Percentiles rank a stretch among this genome's conserved stretches.
Conservation (phyloP, 2,797 vertebrate genomes). For the Acrossocheilus wenchowensis region DNA sequence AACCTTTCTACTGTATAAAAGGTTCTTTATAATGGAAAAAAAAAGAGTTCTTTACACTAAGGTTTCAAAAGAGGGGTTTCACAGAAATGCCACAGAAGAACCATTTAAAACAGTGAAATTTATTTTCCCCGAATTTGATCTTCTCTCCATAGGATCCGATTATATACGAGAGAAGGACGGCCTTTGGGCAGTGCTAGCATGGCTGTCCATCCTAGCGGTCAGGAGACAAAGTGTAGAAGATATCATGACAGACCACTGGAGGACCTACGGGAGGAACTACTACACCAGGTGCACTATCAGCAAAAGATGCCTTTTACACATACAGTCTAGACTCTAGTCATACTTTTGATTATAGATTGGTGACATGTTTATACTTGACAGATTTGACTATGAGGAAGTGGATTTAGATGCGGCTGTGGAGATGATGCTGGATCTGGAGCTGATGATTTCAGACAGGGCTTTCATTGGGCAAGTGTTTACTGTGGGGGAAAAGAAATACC, state of each 20-base stretch:
- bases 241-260: conserved; percentile 93
- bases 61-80: too few species aligned
- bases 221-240: conserved; percentile 92
- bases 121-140: background rate
- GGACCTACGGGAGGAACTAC: conserved; percentile 94
- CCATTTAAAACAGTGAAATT: too few species aligned
- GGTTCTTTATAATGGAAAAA: too few species aligned
- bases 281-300: conserved; percentile 85
- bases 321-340: too few species aligned
- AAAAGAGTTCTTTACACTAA: too few species aligned
- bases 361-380: conserved; percentile 63
- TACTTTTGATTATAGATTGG: background rate
- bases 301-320: background rate
- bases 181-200: conserved; percentile 95
- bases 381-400: conserved; percentile 94
- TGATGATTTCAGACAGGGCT: conserved; percentile 86
- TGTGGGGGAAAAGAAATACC: conserved; percentile 86
- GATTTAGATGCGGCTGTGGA: conserved; percentile 90
- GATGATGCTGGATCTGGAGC: conserved; percentile 95
- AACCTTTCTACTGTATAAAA: too few species aligned
- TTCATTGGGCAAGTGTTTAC: conserved; percentile 89
- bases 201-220: conserved; percentile 92
- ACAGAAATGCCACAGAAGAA: too few species aligned
- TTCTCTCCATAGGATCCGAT: conserved; percentile 83
- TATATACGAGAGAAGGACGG: conserved; percentile 98